Evolutionary conservation across 2,113 vertebrate genomes (phyloP).

Genomic region (Oreochromis tanganicae): DNA sequence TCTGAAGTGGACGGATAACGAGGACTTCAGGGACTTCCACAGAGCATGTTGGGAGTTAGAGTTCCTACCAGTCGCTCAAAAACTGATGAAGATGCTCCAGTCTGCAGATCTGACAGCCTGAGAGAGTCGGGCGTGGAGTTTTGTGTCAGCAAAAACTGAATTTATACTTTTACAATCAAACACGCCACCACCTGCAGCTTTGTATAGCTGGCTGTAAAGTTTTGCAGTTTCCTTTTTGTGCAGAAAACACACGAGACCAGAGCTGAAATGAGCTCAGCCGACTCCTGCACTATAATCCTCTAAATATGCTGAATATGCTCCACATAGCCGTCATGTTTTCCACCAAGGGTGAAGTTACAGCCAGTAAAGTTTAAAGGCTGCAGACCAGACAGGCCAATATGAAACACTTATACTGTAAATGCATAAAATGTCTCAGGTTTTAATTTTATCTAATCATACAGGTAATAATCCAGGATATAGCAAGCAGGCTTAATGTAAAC

Average conservation of each 20-base stretch:
- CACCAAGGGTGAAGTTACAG: not conserved
- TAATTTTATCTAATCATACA: not conserved
- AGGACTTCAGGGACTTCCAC: constrained; percentile 72
- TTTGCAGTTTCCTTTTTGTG: not conserved
- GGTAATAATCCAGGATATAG: not conserved
- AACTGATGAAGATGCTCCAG: constrained; percentile 77
- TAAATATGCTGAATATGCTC: not conserved
- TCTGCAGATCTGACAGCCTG: constrained; percentile 20
- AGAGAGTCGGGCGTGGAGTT: not conserved
- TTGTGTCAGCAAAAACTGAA: not conserved
- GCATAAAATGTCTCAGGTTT: not conserved
- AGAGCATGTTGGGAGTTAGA: constrained; percentile 85
- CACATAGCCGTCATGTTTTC: not conserved
- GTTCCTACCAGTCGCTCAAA: constrained; percentile 85
- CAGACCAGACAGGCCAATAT: not conserved
- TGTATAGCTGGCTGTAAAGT: not conserved
- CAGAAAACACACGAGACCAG: not conserved
- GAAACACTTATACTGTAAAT: not conserved
- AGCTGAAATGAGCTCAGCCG: not conserved
- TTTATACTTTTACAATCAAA: not conserved
- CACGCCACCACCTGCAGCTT: not conserved
- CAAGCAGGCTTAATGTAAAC: not conserved
- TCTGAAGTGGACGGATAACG: constrained; percentile 67
- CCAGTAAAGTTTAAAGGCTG: not conserved
- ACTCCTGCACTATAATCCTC: not conserved